Percentiles rank a stretch among this genome's conserved stretches.
phyloP scores from a whole-genome alignment of 2,113 vertebrate species.

The Malurus cyaneus region DNA sequence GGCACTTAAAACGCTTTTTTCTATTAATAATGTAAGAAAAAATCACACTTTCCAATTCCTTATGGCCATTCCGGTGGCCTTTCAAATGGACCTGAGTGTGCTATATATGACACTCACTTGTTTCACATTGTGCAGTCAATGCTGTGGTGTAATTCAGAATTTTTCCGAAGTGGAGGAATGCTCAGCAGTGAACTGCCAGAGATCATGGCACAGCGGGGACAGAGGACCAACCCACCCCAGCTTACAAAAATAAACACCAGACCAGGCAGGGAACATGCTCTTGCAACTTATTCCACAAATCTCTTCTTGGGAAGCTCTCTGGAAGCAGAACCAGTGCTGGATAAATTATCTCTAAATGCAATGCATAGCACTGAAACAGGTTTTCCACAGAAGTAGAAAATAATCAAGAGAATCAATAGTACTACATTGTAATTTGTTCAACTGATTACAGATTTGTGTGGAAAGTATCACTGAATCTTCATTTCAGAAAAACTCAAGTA shows the following conservation, averaged over 20 bases:
- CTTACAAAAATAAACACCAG: not conserved
- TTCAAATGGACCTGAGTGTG: not conserved
- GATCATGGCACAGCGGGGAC: not conserved
- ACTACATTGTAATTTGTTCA: not conserved
- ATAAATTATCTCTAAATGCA: not conserved
- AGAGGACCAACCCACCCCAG: not conserved
- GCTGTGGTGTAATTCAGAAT: not conserved
- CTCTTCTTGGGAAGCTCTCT: not conserved
- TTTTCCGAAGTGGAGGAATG: not conserved
- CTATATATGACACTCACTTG: not conserved
- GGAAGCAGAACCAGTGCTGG: not conserved
- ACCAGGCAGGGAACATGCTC: not conserved
- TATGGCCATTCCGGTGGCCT: not conserved
- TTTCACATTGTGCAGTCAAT: not conserved
- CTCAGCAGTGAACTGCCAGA: not conserved
- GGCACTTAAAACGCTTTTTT: not conserved
- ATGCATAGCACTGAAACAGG: not conserved
- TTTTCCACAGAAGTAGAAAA: not conserved
- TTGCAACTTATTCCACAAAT: not conserved
- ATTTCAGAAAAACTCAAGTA: constrained; percentile 43
- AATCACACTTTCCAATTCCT: not conserved
- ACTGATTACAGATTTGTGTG: constrained; percentile 17
- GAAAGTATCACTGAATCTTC: constrained; percentile 47
- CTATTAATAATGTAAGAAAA: not conserved
- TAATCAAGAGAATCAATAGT: constrained; percentile 4